Evolutionary conservation across 2,888 invertebrate species (phyloP).

Genomic region (Elysia crispata): DNA sequence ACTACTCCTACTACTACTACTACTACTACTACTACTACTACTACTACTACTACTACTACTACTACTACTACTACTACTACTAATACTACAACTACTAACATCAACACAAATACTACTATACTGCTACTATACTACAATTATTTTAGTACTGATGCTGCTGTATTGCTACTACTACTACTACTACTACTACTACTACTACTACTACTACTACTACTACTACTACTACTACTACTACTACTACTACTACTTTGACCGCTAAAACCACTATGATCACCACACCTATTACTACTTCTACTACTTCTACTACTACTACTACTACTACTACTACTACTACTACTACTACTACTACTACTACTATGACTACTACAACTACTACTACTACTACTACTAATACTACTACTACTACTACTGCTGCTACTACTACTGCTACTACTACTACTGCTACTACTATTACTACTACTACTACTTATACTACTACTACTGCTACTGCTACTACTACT

Average conservation of each 20-base stretch:
- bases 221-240: conserved; percentile 26
- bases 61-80: too few relatives aligned
- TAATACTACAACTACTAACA: too few relatives aligned
- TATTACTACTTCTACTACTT: conserved; percentile 19
- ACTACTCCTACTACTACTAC: too few relatives aligned
- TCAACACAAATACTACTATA: too few relatives aligned
- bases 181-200: conserved; percentile 28
- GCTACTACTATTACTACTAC: not conserved
- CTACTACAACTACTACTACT: too few relatives aligned
- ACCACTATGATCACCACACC: too few relatives aligned
- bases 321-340: conserved; percentile 5
- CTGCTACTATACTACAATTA: conserved; percentile 10
- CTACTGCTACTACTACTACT: conserved; percentile 14
- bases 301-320: conserved; percentile 10
- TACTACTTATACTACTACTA: too few relatives aligned
- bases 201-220: conserved; percentile 28
- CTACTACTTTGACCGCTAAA: too few relatives aligned
- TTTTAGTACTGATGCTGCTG: not conserved
- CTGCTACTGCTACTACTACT: too few relatives aligned
- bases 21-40: too few relatives aligned
- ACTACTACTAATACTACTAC: too few relatives aligned
- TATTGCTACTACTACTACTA: conserved; percentile 5
- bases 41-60: conserved; percentile 11
- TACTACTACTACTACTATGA: conserved; percentile 9
- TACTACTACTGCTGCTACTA: conserved; percentile 12